Evolutionary conservation across 2,888 invertebrate species (phyloP).

Genomic region (Ectemnius cavifrons): DNA sequence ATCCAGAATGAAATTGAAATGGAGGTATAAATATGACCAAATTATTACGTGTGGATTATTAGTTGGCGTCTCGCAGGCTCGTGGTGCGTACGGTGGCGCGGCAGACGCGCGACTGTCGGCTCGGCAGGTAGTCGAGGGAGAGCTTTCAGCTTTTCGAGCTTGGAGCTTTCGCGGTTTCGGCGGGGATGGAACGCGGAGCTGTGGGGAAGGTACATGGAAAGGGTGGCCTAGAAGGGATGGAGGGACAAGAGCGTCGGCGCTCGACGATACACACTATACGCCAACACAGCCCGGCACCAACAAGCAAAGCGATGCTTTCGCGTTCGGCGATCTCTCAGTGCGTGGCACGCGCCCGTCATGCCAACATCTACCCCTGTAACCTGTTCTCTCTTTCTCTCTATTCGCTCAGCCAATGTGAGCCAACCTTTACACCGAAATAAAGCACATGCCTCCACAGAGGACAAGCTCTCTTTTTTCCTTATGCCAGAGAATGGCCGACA

Average conservation of each 20-base stretch:
- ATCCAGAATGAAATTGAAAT: no score
- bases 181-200: constrained; percentile 52
- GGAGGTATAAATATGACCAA: no score
- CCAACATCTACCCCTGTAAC: constrained; percentile 55
- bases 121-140: constrained; percentile 57
- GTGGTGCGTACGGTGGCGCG: constrained; percentile 70
- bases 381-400: no score
- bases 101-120: constrained; percentile 73
- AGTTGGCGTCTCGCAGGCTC: constrained; percentile 24
- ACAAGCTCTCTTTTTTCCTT: no score
- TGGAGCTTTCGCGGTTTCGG: constrained; percentile 67
- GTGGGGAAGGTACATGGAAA: constrained; percentile 40
- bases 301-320: constrained; percentile 55
- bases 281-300: constrained; percentile 40
- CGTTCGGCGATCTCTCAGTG: constrained; percentile 67
- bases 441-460: not conserved
- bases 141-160: constrained; percentile 67
- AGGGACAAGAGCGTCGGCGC: constrained; percentile 71
- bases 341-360: constrained; percentile 71
- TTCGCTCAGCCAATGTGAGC: not conserved
- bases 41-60: no score
- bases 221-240: constrained; percentile 55
- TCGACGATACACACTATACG: constrained; percentile 68
- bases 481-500: no score
- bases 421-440: not conserved